phyloP scores from a whole-genome alignment of 2,113 vertebrate genomes.

The Alectura lathami region DNA sequence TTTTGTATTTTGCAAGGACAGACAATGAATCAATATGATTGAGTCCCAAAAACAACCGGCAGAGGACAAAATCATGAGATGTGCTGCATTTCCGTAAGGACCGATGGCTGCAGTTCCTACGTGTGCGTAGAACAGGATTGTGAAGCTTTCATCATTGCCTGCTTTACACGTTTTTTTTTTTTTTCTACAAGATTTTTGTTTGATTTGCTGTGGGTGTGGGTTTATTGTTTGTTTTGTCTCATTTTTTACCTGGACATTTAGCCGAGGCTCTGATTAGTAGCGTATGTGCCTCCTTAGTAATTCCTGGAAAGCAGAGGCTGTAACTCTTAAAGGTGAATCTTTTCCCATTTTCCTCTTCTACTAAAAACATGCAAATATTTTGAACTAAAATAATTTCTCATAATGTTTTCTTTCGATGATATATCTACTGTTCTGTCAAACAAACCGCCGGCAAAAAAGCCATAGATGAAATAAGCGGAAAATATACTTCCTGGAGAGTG shows the following conservation, averaged over 20 bases:
- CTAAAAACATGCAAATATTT: not conserved
- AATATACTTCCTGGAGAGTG: not conserved
- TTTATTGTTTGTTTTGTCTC: not conserved
- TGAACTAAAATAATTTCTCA: not conserved
- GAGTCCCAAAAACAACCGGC: not conserved
- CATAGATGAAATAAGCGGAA: not conserved
- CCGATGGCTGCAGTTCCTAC: not conserved
- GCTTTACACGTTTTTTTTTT: not conserved
- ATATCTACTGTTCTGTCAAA: not conserved
- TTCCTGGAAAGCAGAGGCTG: slow-evolving; percentile 13
- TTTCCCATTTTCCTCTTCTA: not conserved
- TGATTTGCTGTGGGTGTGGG: not conserved
- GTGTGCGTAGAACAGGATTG: not conserved
- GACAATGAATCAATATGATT: not conserved
- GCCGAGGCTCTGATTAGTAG: not conserved
- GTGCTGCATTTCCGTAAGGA: slow-evolving; percentile 9
- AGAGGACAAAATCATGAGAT: slow-evolving; percentile 14
- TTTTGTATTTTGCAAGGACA: slow-evolving; percentile 28
- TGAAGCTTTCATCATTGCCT: not conserved
- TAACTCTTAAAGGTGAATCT: not conserved
- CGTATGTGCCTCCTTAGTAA: not conserved
- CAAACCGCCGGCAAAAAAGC: not conserved
- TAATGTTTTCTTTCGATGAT: not conserved
- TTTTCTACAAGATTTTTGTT: not conserved
- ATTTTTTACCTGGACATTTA: not conserved